A percentile compares a stretch with the other conserved stretches of the same genome.
Evolutionary conservation across 2,888 invertebrate species (phyloP).

Genomic region (Gortyna flavago): DNA sequence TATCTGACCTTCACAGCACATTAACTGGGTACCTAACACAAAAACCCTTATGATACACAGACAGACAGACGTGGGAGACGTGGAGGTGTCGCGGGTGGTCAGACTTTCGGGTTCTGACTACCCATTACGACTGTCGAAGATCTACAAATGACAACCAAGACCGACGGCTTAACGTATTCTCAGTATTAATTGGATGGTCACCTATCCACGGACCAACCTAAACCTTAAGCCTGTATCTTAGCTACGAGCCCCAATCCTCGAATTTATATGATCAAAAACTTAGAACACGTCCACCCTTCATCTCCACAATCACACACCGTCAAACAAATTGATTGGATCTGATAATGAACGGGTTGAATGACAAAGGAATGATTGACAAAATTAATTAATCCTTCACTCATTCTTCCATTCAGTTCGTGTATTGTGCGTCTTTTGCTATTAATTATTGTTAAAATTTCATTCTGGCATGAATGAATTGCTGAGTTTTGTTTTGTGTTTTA

Average conservation of each 20-base stretch:
- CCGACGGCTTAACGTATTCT: not conserved
- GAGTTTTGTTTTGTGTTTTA: not conserved
- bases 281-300: conserved; percentile 2
- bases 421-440: conserved; percentile 24
- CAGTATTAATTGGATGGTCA: not conserved
- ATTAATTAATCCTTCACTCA: conserved; percentile 56
- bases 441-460: not conserved
- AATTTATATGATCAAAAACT: conserved; percentile 6
- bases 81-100: too few relatives aligned
- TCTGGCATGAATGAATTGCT: not conserved
- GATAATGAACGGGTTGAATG: conserved; percentile 43
- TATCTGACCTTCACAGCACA: not conserved
- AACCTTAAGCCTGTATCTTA: too few relatives aligned
- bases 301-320: conserved; percentile 7
- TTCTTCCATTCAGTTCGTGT: conserved; percentile 39
- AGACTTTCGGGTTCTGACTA: not conserved
- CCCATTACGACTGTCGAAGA: not conserved
- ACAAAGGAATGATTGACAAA: conserved; percentile 55
- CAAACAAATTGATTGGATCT: conserved; percentile 49
- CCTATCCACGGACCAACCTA: not conserved
- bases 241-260: not conserved
- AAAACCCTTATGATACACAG: too few relatives aligned
- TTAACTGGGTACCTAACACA: not conserved
- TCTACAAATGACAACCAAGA: not conserved
- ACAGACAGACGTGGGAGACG: too few relatives aligned